Evolutionary conservation across 2,888 invertebrate genomes (phyloP), one percentile per base, ranked within the genome.

Genomic region (Scaptomyza flava): DNA sequence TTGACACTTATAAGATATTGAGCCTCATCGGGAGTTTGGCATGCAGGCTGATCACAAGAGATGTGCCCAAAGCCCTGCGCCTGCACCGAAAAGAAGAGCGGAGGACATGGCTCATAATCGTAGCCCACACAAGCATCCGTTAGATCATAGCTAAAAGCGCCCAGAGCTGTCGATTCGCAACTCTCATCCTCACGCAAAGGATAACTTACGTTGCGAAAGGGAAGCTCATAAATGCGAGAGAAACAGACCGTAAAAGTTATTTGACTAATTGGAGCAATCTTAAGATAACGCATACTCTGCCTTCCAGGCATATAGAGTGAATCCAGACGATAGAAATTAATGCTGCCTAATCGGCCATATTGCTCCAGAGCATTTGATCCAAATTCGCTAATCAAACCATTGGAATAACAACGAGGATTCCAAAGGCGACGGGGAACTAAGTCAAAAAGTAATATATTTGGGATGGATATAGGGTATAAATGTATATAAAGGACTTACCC

Each of bases 261-360:
- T 11, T 94, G 93, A 20, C 93, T 93, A 3, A 92, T 89, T 36
- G 94, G 93, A 50, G 93, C 91, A 53, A 96, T 92, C 72, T 93
- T 93, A 4, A 95, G 84, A 80, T 90, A 93, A 45, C 94, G 93
- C 71, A 93, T 93, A 4, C 91, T 92, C 47, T 93, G 93, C 36
- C 92, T 91, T 0, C 77, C 89, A 63, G 91, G 95, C 91, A 96
- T 96, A 81, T 96, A 96, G 89, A 96, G 95, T 0, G 96, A 93
- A 76, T 94, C 93, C 42, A 96, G 90, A 33, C 94, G 93, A 87
- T 96, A 96, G 89, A 94, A 96, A 87, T 94, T 94, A 1, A 94
- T 92, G 66, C 93, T 94, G 14, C 93, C 93, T 6, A 95, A 94
- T 72, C 95, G 94, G 6, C 95, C 92, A 76, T 93, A 95, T 83